These are phyloP conservation scores for Corynorhinus townsendii DNA, from an alignment of 2,113 vertebrate species.

Conservation along the genomic window DNA sequence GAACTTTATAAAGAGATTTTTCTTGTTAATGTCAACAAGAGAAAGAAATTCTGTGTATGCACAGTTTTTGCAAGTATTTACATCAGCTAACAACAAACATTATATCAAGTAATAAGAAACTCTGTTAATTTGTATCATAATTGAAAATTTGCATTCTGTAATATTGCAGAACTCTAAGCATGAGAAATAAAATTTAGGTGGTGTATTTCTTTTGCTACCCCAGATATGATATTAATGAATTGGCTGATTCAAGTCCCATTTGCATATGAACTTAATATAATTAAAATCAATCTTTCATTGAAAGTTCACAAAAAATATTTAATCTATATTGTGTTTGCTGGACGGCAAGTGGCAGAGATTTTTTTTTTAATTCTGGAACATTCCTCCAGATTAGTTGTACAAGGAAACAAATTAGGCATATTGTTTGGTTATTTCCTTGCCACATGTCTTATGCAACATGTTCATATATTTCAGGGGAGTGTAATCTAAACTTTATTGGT, in stretches of 20 bases:
- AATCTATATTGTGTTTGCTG: conserved; percentile 53
- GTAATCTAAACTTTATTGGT: neutral
- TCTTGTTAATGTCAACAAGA: conserved; percentile 69
- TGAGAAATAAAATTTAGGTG: conserved; percentile 73
- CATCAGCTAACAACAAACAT: conserved; percentile 67
- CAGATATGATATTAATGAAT: conserved; percentile 72
- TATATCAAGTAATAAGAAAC: conserved; percentile 69
- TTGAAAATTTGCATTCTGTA: conserved; percentile 71
- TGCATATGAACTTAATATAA: conserved; percentile 71
- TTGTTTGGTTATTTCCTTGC: conserved; percentile 1
- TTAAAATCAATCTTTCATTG: conserved; percentile 74
- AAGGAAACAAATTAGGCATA: neutral
- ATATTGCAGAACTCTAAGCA: conserved; percentile 61
- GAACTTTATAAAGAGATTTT: conserved; percentile 69
- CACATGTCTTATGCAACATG: neutral
- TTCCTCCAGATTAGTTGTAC: neutral
- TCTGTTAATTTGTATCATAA: conserved; percentile 76
- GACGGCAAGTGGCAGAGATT: conserved; percentile 4
- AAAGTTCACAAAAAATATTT: conserved; percentile 67
- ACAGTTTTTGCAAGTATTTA: conserved; percentile 67
- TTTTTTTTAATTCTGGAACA: conserved; percentile 48
- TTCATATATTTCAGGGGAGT: neutral
- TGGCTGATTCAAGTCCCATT: conserved; percentile 62
- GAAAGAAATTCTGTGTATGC: conserved; percentile 59
- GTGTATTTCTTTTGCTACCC: conserved; percentile 70